A percentile compares a stretch with the other conserved stretches of the same genome.
Conservation (phyloP, 2,888 invertebrate species). For the Iselma pallidipennis region DNA sequence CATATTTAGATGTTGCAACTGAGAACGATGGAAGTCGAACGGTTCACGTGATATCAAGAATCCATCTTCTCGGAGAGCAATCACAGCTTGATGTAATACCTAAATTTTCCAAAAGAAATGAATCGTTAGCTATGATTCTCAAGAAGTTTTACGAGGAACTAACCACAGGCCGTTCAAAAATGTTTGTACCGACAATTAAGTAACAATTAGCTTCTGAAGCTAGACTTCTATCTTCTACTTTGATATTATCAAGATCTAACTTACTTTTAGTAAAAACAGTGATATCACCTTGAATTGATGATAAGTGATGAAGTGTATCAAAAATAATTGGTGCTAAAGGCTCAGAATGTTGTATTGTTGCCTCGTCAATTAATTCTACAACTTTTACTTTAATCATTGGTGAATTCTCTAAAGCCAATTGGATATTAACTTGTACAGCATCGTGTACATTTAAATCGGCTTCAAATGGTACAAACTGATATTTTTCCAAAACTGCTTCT, state of each 20-base stretch:
- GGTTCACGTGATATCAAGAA: constrained; percentile 59
- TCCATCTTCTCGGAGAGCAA: not conserved
- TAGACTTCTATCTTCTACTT: constrained; percentile 65
- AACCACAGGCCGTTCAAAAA: constrained; percentile 58
- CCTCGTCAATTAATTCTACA: constrained; percentile 60
- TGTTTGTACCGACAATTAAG: constrained; percentile 44
- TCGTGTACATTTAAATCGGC: constrained; percentile 32
- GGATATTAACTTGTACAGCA: constrained; percentile 65
- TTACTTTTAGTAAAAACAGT: constrained; percentile 61
- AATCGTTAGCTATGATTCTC: no score
- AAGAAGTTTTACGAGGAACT: no score
- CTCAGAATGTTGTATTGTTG: constrained; percentile 38
- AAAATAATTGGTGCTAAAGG: no score
- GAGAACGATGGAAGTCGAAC: constrained; percentile 55
- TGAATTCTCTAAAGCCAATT: constrained; percentile 74
- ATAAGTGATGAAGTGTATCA: constrained; percentile 55
- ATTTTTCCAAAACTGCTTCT: constrained; percentile 77
- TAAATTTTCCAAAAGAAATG: no score
- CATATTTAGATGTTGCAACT: constrained; percentile 56
- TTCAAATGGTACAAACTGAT: constrained; percentile 70
- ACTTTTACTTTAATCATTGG: constrained; percentile 64
- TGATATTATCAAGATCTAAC: constrained; percentile 59
- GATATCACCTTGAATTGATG: constrained; percentile 70
- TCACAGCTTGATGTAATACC: constrained; percentile 38
- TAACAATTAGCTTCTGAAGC: constrained; percentile 37